These are phyloP conservation scores for Lycorma delicatula DNA, from an alignment of 1,140 invertebrate genomes.

Conservation along the genomic window DNA sequence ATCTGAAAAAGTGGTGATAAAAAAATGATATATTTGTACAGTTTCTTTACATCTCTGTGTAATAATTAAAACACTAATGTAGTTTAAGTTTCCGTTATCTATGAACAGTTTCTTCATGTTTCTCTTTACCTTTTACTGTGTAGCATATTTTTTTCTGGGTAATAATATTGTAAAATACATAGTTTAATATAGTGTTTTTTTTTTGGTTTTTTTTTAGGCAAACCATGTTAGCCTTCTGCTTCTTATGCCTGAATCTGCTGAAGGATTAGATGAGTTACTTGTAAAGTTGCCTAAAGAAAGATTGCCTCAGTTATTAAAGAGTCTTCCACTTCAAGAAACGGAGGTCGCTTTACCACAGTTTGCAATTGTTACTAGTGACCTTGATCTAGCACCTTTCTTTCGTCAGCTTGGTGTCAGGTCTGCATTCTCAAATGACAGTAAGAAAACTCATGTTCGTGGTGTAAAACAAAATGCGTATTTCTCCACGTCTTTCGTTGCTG, in stretches of 20 bases:
- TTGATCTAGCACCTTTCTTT: slow-evolving; percentile 29
- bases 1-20: no score
- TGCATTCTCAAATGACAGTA: slow-evolving; percentile 18
- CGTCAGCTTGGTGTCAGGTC: slow-evolving; percentile 24
- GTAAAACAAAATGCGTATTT: slow-evolving; percentile 34
- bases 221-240: slow-evolving; percentile 25
- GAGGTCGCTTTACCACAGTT: slow-evolving; percentile 33
- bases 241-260: slow-evolving; percentile 29
- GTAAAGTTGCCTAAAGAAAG: slow-evolving; percentile 26
- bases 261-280: slow-evolving; percentile 25
- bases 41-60: no score
- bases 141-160: no score
- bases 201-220: background rate
- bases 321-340: slow-evolving; percentile 23
- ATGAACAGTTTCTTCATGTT: no score
- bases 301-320: slow-evolving; percentile 21
- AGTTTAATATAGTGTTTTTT: no score
- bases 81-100: no score
- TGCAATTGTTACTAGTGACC: slow-evolving; percentile 25
- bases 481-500: slow-evolving; percentile 32
- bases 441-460: slow-evolving; percentile 19
- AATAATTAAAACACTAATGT: no score
- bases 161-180: no score
- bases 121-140: no score
- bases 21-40: no score